Evolutionary conservation across 2,888 invertebrate species (phyloP), one percentile per base, ranked within the genome.

Genomic region (Rapana venosa): DNA sequence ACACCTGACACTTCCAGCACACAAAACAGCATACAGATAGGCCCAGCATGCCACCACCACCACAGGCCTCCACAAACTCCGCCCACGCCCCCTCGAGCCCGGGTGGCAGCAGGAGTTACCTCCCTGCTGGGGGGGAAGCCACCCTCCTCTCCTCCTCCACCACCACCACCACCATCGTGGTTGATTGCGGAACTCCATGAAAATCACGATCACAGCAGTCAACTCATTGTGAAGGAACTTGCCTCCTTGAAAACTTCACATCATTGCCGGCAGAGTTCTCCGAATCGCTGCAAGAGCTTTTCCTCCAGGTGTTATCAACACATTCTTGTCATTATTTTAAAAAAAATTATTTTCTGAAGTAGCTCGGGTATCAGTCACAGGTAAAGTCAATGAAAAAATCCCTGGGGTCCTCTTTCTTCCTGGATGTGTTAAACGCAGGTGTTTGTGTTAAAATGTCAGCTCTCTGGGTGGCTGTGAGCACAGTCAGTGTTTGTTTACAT

Each of bases 1-100:
- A 89, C 89, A 89, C 89, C 89, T 89, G 66, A 11, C 89, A 22
- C 85, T 85, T n/a, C 85, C 74, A 47, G 89, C 77, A 35, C 61
- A 30, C 26, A 47, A 17, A 84, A 89, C 11, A 22, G 74, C 77
- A 81, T 88, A 88, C 35, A 88, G 61, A 36, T 85, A 89, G 2
- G 89, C 89, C 89, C 89, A 89, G 85, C 85, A 89, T 2, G 74
- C 84, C 66, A 81, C 88, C 66, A 66, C 88, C 66, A 61, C 32
- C 35, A 83, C 66, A 20, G 58, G 35, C 66, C 36, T 61, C 66
- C 35, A 20, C 36, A 83, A 36, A 36, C 32, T 56, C 36, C n/a
- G 22, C 8, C 36, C 15, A 22, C 81, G 35, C 0, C 20, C 6
- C 15, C 81, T 22, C 20, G n/a, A 15, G 30, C n/a, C 26, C 30